Evolutionary conservation across 2,888 invertebrate species (phyloP).

Genomic region (Ennomos fuscantarius): DNA sequence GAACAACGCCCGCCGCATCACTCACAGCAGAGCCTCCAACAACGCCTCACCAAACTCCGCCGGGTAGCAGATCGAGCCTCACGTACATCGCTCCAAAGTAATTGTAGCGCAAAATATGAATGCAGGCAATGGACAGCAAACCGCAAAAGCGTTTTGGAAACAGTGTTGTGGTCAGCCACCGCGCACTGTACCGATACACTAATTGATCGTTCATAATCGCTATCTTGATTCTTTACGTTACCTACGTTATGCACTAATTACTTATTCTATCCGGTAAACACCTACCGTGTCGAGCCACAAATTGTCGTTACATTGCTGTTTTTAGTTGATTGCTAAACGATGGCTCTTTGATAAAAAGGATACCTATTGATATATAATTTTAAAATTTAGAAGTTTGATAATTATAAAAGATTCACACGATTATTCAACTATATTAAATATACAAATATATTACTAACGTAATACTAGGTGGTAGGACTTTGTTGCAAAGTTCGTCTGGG

Average conservation of each 20-base stretch:
- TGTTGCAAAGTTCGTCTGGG: no score
- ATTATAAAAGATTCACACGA: no score
- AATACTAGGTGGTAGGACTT: no score
- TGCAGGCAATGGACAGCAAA: conserved; percentile 65
- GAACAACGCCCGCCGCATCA: conserved; percentile 39
- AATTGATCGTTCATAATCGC: conserved; percentile 64
- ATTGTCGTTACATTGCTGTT: conserved; percentile 4
- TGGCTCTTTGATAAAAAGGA: no score
- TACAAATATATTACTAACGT: no score
- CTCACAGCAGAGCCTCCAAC: conserved; percentile 29
- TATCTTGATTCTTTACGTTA: conserved; percentile 48
- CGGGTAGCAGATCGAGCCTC: conserved; percentile 51
- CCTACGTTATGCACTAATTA: conserved; percentile 56
- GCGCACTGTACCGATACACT: conserved; percentile 57
- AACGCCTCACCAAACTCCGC: conserved; percentile 49
- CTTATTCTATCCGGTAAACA: conserved; percentile 40
- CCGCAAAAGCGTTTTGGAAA: conserved; percentile 71
- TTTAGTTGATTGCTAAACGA: no score
- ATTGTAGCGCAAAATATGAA: conserved; percentile 62
- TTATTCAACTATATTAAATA: no score
- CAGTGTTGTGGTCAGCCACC: conserved; percentile 64
- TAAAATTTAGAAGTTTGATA: no score
- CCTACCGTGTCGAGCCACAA: conserved; percentile 39
- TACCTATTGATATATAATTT: no score
- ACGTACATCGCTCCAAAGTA: conserved; percentile 51